Evolutionary conservation across 64 coral and sea anemone species (phyloP), one percentile per base, ranked within the genome.

Genomic region (Orbicella faveolata): DNA sequence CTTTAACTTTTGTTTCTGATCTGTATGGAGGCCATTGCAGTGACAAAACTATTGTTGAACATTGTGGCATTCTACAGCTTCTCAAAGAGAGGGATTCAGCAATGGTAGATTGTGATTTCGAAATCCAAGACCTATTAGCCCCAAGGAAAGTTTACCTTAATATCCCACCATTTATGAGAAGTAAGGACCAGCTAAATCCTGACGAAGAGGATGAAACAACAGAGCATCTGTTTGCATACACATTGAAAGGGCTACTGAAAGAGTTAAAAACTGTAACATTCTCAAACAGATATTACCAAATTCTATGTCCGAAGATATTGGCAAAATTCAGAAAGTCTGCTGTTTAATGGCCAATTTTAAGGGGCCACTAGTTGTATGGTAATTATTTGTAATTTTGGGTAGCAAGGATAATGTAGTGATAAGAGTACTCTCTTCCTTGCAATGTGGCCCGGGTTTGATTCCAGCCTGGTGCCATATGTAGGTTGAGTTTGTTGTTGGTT

Each of bases 1-100:
- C 87, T 53, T 69, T 94, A 36, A 83, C 80, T 54, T 94, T 76
- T 94, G 79, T 94, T 52, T 94, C 87, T 30, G 90, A 88, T 63
- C 44, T 88, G 26, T 63, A 82, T 88, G 75, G 30, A 81, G 86
- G 91, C 23, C 72, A 75, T 26, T 74, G 20, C 21, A 93, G 91
- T 93, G 86, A 88, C 21, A 75, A 75, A 82, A 30, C 36, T 35
- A 76, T 88, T 62, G 75, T 75, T 52, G 51, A 88, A 36, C 25
- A 93, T 25, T 75, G 91, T 88, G 91, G 91, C 9, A 52, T 93
- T 74, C 52, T 88, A 14, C 36, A 52, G 52, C 81, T 90, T 36
- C 79, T 91, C 21, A 73, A 94, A 94, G 70, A 77, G 13, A 78
- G 69, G 21, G 87, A 94, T 76, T 84, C 79, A 37, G 79, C 77